Percentiles rank a stretch among this genome's conserved stretches.
phyloP scores from a whole-genome alignment of 2,113 vertebrate genomes.

The Hemiprocne comata region DNA sequence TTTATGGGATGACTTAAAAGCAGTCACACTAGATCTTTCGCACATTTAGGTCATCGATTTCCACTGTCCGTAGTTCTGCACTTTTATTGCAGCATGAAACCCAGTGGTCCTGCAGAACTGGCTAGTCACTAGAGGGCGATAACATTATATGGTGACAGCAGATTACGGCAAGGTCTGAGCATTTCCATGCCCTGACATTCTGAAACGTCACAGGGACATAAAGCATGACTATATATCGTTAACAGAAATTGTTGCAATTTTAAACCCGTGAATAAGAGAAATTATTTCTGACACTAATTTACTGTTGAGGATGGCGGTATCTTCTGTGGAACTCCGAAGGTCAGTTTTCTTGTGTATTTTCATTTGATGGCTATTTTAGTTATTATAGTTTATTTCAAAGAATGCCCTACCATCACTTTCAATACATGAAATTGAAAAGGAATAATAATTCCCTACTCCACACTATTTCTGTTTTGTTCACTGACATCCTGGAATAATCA shows the following conservation, averaged over 20 bases:
- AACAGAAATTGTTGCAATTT: neutral
- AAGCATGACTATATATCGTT: fast-evolving
- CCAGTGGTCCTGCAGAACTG: neutral
- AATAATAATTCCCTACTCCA: neutral
- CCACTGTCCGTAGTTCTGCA: fast-evolving
- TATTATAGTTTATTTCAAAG: neutral
- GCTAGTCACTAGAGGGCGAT: neutral
- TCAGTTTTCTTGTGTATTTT: neutral
- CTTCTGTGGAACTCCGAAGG: neutral
- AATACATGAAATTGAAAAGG: neutral
- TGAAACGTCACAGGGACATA: fast-evolving
- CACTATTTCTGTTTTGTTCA: neutral
- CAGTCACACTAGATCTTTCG: neutral
- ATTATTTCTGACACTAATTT: neutral
- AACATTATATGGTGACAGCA: too few species aligned
- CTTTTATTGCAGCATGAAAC: neutral
- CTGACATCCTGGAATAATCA: neutral
- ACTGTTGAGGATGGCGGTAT: neutral
- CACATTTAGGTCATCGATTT: neutral
- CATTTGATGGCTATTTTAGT: neutral
- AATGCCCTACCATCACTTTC: neutral
- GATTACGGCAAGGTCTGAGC: too few species aligned
- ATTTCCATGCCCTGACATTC: fast-evolving
- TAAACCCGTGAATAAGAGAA: neutral
- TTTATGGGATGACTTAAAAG: neutral